Percentiles rank a stretch among this genome's conserved stretches.
Evolutionary conservation across 1,140 invertebrate species (phyloP).

Genomic region (Penaeus japonicus): DNA sequence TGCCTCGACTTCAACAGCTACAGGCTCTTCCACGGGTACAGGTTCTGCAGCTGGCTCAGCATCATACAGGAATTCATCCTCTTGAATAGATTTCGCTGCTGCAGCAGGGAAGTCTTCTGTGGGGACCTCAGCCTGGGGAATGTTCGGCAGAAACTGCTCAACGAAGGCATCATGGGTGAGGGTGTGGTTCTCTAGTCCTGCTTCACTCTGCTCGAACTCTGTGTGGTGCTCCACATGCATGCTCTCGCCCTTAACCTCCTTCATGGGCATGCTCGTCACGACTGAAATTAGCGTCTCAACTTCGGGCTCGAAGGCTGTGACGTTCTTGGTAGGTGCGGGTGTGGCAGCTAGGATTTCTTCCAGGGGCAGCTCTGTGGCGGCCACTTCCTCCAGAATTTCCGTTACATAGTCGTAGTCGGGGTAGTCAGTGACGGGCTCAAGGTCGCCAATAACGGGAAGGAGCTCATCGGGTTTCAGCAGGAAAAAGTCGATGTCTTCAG

Average conservation of each 20-base stretch:
- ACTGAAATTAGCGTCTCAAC: constrained; percentile 9
- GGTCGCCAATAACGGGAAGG: background rate
- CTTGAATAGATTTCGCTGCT: background rate
- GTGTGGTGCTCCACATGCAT: background rate
- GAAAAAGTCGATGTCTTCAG: background rate
- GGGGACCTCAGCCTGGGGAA: background rate
- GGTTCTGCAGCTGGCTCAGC: background rate
- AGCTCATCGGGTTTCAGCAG: constrained; percentile 17
- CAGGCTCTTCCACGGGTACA: background rate
- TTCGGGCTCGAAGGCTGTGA: background rate
- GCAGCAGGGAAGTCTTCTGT: background rate
- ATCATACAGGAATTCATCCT: background rate
- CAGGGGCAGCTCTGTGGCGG: background rate
- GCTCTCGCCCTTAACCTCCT: background rate
- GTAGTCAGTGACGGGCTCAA: background rate
- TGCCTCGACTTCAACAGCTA: background rate
- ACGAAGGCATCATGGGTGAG: background rate
- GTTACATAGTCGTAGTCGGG: background rate
- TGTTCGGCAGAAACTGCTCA: background rate
- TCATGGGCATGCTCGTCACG: background rate
- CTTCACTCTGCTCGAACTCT: background rate
- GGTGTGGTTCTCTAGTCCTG: background rate
- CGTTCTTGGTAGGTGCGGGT: background rate
- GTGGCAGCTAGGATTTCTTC: background rate
- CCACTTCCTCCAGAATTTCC: background rate